Evolutionary conservation across 2,113 vertebrate genomes (phyloP), one percentile per base, ranked within the genome.

Genomic region (Sander lucioperca): DNA sequence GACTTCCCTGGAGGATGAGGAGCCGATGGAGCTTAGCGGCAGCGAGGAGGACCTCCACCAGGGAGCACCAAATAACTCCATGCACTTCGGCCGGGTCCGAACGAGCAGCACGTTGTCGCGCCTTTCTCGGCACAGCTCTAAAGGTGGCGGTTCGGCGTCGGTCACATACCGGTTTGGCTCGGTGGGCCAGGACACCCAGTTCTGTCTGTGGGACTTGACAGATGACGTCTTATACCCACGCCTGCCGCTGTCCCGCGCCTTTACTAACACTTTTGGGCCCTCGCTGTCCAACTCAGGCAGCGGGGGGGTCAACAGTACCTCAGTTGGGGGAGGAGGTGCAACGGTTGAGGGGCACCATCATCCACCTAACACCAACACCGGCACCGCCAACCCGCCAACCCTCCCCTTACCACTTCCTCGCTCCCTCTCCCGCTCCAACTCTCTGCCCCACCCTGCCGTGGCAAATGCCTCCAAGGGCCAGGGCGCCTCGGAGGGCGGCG

Each of bases 191-290:
- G 97, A 98, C 94, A 98, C 97, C 0, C 97, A 97, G 82, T 98
- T 98, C 92, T 98, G 97, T 83, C 82, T 98, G 39, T 98, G 97
- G 97, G 97, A 98, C 88, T 92, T 98, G 70, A 98, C 96, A 0
- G 96, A 98, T 36, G 97, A 98, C 0, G 86, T 98, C 61, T 90
- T 98, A 1, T 96, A 95, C 88, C 96, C 96, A 0, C 96, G 95
- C 0, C 95, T 96, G 0, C 94, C 97, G 0, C 94, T 96, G 16
- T 93, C 97, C 10, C 96, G 96, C 0, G 94, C 96, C 18, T 96
- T 97, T 15, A 95, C 97, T 0, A 96, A 97, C 93, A 95, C 94
- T 59, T 93, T 95, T 23, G 90, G 94, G 3, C 86, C 95, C 15
- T 89, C 94, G 2, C 85, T 92, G 3, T 82, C 94, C 9, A 85